These are phyloP conservation scores for Trissolcus basalis DNA, from an alignment of 1,140 invertebrate species.

Conservation along the genomic window DNA sequence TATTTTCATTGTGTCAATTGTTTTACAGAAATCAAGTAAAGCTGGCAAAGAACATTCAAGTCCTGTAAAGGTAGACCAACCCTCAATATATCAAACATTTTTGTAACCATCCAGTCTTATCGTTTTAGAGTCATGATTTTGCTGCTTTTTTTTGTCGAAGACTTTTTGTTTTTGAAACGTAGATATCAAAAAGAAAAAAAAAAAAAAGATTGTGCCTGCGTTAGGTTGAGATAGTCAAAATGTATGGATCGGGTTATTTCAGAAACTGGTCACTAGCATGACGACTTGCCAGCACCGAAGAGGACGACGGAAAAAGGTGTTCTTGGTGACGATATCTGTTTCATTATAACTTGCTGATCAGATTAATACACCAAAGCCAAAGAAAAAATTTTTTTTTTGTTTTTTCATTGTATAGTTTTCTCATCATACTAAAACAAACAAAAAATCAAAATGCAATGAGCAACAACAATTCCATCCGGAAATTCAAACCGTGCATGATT, in stretches of 20 bases:
- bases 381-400: slow-evolving; percentile 4
- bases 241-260: slow-evolving; percentile 70
- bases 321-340: slow-evolving; percentile 64
- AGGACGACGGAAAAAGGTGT: slow-evolving; percentile 67
- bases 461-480: background rate
- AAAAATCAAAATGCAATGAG: background rate
- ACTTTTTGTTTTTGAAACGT: no score
- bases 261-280: slow-evolving; percentile 70
- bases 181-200: background rate
- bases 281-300: slow-evolving; percentile 62
- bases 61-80: slow-evolving; percentile 77
- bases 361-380: slow-evolving; percentile 2
- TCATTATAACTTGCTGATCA: slow-evolving; percentile 51
- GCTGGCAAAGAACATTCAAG: slow-evolving; percentile 78
- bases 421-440: no score
- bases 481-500: background rate
- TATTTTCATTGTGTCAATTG: slow-evolving; percentile 53
- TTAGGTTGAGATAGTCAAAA: slow-evolving; percentile 15
- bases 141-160: no score
- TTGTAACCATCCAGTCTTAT: background rate
- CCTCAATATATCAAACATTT: no score
- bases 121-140: slow-evolving; percentile 22
- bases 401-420: no score
- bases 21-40: slow-evolving; percentile 81
- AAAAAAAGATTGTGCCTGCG: background rate